Evolutionary conservation across 2,888 invertebrate genomes (phyloP), one percentile per base, ranked within the genome.

Genomic region (Cepaea hortensis): DNA sequence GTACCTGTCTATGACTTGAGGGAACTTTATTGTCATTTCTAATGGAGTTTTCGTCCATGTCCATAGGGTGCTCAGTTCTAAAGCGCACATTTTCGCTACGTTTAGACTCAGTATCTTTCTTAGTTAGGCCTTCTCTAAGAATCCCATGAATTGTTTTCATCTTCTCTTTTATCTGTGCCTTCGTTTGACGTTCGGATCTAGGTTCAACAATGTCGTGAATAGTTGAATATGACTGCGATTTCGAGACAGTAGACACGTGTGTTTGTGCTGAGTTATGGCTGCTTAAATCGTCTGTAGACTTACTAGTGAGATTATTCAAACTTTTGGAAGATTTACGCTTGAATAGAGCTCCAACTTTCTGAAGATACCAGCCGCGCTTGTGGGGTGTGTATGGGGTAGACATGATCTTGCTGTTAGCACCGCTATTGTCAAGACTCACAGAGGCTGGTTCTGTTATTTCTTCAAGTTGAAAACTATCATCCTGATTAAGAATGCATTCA

Each of bases 321-420:
- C 55, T 85, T 48, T 68, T 85, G 5, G 68, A 15, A 3, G 79
- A 50, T 18, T 65, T 55, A 11, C 23, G 3, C 55, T 50, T 77
- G 50, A 85, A 85, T 3, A 85, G 3, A 3, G 77, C 46, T n/a
- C 76, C 48, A 9, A 85, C 50, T 79, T 79, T 85, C 3, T 55
- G 18, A 0, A 77, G 55, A 70, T 85, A 85, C 48, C 79, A 70
- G 15, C 35, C 11, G 7, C 68, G 68, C 68, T 85, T 77, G 5
- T 20, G 18, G 23, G 85, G n/a, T 15, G 35, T 13, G 55, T 50
- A 68, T 5, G 68, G 23, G 7, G 48, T 79, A 11, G 85, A 23
- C 6, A n/a, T 7, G 61, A 9, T 15, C 50, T 1, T 70, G 13
- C 1, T 13, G 48, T 81, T 68, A 3, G 3, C n/a, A 23, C 35